These are phyloP conservation scores for Drosophila eohydei DNA, from an alignment of 2,888 invertebrate species.

Conservation along the genomic window DNA sequence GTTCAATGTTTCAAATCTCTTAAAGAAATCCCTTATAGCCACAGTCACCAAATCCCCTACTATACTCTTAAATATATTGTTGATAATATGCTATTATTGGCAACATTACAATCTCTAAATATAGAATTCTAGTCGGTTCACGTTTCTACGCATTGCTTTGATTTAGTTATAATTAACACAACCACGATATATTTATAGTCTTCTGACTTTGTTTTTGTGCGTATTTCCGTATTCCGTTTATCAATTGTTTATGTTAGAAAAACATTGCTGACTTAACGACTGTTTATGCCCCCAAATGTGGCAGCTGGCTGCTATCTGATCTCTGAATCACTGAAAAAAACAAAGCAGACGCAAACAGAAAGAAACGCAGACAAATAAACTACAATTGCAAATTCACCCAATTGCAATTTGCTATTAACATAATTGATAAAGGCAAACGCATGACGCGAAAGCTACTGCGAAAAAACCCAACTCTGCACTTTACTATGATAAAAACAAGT, in stretches of 20 bases:
- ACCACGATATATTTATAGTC: conserved; percentile 11
- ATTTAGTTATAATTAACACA: conserved; percentile 2
- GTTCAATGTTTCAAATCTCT: too few relatives aligned
- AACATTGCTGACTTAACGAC: conserved; percentile 17
- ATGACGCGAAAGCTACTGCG: not conserved
- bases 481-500: conserved; percentile 17
- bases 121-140: not conserved
- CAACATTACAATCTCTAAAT: not conserved
- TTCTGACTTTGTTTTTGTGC: not conserved
- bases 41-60: too few relatives aligned
- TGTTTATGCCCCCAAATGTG: conserved; percentile 22
- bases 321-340: conserved; percentile 23
- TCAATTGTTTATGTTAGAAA: conserved; percentile 27
- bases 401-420: conserved; percentile 32
- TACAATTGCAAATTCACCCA: conserved; percentile 32
- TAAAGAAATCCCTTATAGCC: not conserved
- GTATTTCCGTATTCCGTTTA: not conserved
- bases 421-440: conserved; percentile 9
- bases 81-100: not conserved
- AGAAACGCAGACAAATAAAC: not conserved
- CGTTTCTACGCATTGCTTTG: not conserved
- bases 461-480: conserved; percentile 8
- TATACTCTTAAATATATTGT: too few relatives aligned
- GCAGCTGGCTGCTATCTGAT: conserved; percentile 24
- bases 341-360: not conserved